phyloP scores from a whole-genome alignment of 2,113 vertebrate genomes.

The Psittacus erithacus region DNA sequence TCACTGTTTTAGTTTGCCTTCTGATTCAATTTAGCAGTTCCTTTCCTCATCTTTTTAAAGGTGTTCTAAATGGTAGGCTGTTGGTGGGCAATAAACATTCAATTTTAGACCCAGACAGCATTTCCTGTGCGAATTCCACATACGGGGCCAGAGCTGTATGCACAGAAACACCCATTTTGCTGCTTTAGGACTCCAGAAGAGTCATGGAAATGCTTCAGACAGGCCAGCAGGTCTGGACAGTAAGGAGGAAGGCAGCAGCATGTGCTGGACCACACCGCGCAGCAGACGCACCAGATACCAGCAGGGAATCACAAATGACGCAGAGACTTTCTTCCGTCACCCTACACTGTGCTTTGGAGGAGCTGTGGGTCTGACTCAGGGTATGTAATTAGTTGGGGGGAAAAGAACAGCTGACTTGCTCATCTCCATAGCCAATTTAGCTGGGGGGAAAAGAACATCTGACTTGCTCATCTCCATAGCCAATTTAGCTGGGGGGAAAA shows the following conservation, averaged over 20 bases:
- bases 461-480: neutral
- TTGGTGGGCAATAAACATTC: neutral
- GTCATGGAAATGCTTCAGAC: rapidly evolving
- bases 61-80: neutral
- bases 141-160: neutral
- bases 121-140: neutral
- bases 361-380: neutral
- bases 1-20: neutral
- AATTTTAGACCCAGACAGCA: neutral
- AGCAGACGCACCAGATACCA: neutral
- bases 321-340: neutral
- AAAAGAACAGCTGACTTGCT: neutral
- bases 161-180: neutral
- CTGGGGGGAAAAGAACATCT: neutral
- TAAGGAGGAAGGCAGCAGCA: neutral
- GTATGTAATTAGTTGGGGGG: neutral
- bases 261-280: neutral
- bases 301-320: neutral
- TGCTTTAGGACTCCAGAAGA: neutral
- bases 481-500: neutral
- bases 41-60: neutral
- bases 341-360: too few relatives aligned
- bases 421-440: neutral
- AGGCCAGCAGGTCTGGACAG: neutral
- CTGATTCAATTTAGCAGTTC: neutral